Evolutionary conservation across 2,113 vertebrate species (phyloP).

Genomic region (Recurvirostra avosetta): DNA sequence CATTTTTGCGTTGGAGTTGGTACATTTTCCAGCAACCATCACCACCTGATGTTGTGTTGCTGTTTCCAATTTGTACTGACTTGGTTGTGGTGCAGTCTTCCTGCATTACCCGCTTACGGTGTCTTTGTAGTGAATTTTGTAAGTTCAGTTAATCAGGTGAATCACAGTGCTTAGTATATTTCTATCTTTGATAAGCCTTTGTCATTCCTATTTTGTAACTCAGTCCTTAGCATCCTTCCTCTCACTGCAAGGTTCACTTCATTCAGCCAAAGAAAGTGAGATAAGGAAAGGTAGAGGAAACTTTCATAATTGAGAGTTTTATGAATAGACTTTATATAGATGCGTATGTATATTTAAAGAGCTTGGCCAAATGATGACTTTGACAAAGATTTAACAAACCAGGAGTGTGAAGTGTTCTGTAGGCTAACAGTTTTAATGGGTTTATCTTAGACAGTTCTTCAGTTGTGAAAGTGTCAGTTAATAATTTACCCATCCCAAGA

Average conservation of each 20-base stretch:
- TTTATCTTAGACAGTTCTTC: constrained; percentile 75
- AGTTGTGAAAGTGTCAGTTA: constrained; percentile 74
- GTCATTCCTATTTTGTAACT: background rate
- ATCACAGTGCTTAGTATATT: background rate
- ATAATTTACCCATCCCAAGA: constrained; percentile 75
- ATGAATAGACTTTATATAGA: constrained; percentile 6
- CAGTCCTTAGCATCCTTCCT: background rate
- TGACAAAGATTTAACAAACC: constrained; percentile 69
- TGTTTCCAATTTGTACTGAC: background rate
- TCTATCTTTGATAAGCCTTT: background rate
- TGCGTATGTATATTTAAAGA: constrained; percentile 22
- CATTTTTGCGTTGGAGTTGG: background rate
- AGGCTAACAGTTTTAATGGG: constrained; percentile 74
- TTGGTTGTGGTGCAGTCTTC: background rate
- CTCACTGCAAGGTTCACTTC: background rate
- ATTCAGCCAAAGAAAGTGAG: background rate
- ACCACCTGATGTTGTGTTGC: background rate
- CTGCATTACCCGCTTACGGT: background rate
- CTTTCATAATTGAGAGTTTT: constrained; percentile 16
- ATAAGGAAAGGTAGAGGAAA: background rate
- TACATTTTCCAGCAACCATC: background rate
- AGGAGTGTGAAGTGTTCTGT: constrained; percentile 61
- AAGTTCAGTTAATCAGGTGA: background rate
- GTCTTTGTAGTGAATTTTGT: background rate
- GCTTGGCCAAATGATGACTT: constrained; percentile 54